A percentile compares a stretch with the other conserved stretches of the same genome.
These are phyloP conservation scores for Dunckerocampus dactyliophorus DNA, from an alignment of 2,113 vertebrate genomes.

Conservation along the genomic window DNA sequence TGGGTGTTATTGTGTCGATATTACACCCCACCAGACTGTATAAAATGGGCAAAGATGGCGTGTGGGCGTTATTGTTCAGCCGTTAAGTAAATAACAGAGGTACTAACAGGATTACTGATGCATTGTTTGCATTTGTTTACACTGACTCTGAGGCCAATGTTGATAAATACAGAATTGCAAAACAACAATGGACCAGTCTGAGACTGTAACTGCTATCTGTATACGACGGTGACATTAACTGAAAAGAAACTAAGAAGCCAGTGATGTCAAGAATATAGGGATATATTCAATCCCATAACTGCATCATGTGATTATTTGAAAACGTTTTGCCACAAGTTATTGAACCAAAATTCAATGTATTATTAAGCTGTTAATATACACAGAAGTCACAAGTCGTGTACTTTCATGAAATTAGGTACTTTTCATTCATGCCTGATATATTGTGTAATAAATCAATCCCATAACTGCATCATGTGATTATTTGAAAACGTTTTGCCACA, in stretches of 20 bases:
- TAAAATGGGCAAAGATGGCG: background rate
- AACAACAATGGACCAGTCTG: background rate
- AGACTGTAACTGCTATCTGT: no score
- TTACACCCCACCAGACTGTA: background rate
- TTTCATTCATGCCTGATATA: conserved; percentile 1
- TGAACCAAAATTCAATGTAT: background rate
- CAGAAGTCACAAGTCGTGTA: background rate
- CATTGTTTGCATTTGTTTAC: no score
- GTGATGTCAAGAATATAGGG: no score
- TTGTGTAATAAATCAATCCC: conserved; percentile 5
- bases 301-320: background rate
- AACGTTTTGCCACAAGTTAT: background rate
- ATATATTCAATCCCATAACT: background rate
- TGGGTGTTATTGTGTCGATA: background rate
- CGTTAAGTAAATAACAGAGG: background rate
- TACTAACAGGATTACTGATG: no score
- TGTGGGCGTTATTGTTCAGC: background rate
- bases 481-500: background rate
- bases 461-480: background rate
- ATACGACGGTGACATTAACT: no score
- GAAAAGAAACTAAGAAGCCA: no score
- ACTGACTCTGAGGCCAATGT: background rate
- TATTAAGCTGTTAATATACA: background rate
- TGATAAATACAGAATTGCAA: background rate
- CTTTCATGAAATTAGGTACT: background rate